Conservation (phyloP, 2,113 vertebrate species). For the Axis porcinus region DNA sequence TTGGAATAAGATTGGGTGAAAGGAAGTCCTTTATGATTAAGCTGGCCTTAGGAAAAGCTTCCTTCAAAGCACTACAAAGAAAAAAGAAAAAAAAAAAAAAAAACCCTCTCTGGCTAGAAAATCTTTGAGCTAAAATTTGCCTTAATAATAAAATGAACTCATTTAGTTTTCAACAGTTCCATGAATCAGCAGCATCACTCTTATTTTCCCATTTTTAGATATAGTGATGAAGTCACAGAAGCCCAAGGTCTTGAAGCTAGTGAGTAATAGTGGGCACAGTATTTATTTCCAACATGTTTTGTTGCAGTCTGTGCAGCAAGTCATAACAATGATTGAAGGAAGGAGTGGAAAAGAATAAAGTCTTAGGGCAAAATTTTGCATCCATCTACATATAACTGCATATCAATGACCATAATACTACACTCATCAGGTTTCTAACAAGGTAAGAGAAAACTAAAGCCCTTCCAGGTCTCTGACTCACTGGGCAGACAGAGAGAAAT, state of each 20-base stretch:
- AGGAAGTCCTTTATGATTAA: neutral
- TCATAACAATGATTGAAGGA: neutral
- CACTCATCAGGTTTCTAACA: neutral
- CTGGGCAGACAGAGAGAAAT: neutral
- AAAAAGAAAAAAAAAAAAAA: no score
- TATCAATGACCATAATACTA: no score
- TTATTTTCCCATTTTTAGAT: neutral
- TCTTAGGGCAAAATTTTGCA: fast-evolving
- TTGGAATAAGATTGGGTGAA: neutral
- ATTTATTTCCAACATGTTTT: fast-evolving
- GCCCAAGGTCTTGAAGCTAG: fast-evolving
- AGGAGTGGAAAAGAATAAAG: fast-evolving
- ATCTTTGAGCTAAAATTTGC: neutral
- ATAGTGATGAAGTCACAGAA: fast-evolving
- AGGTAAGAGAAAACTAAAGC: neutral
- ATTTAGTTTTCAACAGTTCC: neutral
- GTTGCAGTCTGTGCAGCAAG: fast-evolving
- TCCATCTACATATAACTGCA: neutral
- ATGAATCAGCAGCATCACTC: neutral
- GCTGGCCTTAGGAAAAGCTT: neutral
- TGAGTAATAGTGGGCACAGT: neutral
- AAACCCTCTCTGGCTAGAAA: neutral
- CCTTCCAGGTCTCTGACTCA: neutral
- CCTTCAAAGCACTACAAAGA: neutral
- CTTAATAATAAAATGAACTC: neutral